Evolutionary conservation across 1,140 invertebrate species (phyloP), one percentile per base, ranked within the genome.

Genomic region (Leptinotarsa lineolata): DNA sequence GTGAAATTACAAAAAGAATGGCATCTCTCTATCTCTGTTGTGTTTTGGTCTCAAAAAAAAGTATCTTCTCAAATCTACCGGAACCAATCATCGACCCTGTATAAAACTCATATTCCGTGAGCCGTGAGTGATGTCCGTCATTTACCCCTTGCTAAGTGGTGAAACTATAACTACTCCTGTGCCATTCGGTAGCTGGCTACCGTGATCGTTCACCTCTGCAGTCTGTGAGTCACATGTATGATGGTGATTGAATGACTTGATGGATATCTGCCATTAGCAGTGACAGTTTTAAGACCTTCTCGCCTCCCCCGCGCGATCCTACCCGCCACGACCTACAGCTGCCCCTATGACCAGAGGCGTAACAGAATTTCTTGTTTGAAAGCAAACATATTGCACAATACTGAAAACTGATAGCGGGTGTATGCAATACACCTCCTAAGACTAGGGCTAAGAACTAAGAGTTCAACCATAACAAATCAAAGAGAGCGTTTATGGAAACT

Each of bases 211-310:
- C 58, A 71, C 69, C 69, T 71, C 59, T 39, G 24, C 65, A 45
- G 66, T 45, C 70, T 73, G 80, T 82, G 81, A 81, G 76, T 82
- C 81, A 76, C 72, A 79, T 54, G 48, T 80, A 80, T 82, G 81
- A 81, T 82, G 82, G 80, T 81, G 80, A 83, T 82, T 82, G 81
- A 83, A 81, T 79, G 79, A 75, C 81, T 78, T 83, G 82, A 83
- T 83, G 81, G 82, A 83, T 83, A 83, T 83, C 81, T 83, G 81
- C 82, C 82, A 83, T 83, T 83, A 83, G 75, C 76, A 70, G 80
- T 83, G 82, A 83, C 82, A 82, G 81, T 82, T 83, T 83, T 83
- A 83, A 83, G 81, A 82, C 83, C 81, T 70, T 75, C 74, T 74
- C 75, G 44, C 73, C 73, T 70, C 68, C 66, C 73, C 54, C 69